These are phyloP conservation scores for Ophraella communa DNA, from an alignment of 2,888 invertebrate genomes.

Conservation along the genomic window DNA sequence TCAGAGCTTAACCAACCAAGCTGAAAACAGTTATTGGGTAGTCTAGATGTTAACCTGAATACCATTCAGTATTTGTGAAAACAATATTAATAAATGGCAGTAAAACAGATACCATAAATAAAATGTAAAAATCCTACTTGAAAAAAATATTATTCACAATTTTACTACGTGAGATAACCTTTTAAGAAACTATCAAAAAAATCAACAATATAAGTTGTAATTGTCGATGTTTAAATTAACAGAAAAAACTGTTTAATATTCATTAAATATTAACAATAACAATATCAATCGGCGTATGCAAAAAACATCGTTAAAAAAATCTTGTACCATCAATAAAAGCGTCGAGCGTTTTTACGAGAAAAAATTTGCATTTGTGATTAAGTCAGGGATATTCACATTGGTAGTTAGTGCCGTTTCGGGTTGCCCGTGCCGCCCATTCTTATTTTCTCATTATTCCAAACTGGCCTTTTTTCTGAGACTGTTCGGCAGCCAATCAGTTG, in stretches of 20 bases:
- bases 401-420: conserved; percentile 32
- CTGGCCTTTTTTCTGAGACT: conserved; percentile 36
- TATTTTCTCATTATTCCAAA: conserved; percentile 37
- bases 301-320: conserved; percentile 9
- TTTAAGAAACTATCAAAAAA: neutral
- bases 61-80: too few species aligned
- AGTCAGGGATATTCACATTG: conserved; percentile 34
- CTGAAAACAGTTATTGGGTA: too few species aligned
- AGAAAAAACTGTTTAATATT: conserved; percentile 16
- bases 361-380: conserved; percentile 39
- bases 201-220: too few species aligned
- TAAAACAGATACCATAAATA: too few species aligned
- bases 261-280: conserved; percentile 12
- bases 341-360: conserved; percentile 31
- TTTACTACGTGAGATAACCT: too few species aligned
- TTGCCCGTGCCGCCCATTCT: conserved; percentile 34
- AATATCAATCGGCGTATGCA: conserved; percentile 4
- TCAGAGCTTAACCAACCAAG: too few species aligned
- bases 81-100: too few species aligned
- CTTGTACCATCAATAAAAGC: conserved; percentile 20
- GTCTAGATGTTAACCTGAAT: too few species aligned
- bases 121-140: too few species aligned
- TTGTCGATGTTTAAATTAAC: neutral
- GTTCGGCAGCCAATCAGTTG: conserved; percentile 39
- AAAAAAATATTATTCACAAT: too few species aligned